Percentiles rank a stretch among this genome's conserved stretches.
These are phyloP conservation scores for Temnopleurus reevesii DNA, from an alignment of 53 echinoderm and acorn worm genomes.

Conservation along the genomic window DNA sequence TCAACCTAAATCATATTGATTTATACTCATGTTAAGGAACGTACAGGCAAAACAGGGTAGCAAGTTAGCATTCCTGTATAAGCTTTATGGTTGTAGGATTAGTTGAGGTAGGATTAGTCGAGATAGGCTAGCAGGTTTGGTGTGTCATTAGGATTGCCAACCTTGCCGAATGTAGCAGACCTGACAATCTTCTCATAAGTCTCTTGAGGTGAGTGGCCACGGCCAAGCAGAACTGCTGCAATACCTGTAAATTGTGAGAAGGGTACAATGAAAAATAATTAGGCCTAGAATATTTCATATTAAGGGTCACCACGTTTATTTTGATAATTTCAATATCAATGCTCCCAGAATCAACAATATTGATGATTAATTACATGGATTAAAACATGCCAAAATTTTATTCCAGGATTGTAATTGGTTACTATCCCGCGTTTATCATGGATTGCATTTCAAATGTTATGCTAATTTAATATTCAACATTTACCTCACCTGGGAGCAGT, in stretches of 20 bases:
- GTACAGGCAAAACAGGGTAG: too few species aligned
- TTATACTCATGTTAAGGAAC: too few species aligned
- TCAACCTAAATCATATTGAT: too few species aligned
- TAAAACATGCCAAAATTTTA: neutral
- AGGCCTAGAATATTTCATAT: neutral
- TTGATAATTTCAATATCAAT: too few species aligned
- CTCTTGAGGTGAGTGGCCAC: constrained; percentile 21
- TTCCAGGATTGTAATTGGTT: too few species aligned
- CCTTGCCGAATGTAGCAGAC: constrained; percentile 48
- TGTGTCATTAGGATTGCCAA: constrained; percentile 31
- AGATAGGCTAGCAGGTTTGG: constrained; percentile 49
- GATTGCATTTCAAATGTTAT: too few species aligned
- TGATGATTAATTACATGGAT: neutral
- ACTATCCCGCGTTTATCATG: too few species aligned
- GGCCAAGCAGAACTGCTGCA: constrained; percentile 30
- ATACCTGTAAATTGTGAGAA: constrained; percentile 34
- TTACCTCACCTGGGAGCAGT: too few species aligned
- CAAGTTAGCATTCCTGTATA: too few species aligned
- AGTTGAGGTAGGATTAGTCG: neutral
- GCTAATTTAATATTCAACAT: too few species aligned
- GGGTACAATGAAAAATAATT: neutral
- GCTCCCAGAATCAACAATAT: neutral
- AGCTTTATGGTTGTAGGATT: too few species aligned
- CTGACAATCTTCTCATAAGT: constrained; percentile 40
- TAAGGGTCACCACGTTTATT: too few species aligned